Evolutionary conservation across 2,888 invertebrate genomes (phyloP), one percentile per base, ranked within the genome.

Genomic region (Mimas tiliae): DNA sequence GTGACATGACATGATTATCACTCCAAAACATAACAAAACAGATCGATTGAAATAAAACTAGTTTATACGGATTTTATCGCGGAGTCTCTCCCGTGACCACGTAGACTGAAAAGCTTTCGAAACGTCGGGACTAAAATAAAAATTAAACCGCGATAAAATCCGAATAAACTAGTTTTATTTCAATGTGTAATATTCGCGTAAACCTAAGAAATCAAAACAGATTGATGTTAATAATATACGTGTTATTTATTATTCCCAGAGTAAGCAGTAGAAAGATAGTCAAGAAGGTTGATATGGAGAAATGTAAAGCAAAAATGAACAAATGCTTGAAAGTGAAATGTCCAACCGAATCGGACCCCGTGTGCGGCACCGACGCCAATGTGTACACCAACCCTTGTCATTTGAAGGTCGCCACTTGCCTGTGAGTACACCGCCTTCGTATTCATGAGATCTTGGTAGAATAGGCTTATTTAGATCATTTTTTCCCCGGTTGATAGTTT

Each of bases 291-390:
- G 96, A 97, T 75, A 96, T 97, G 93, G 97, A 97, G 72, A 97
- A 97, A 83, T 98, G 98, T 79, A 95, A 95, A 63, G 87, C 94
- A 2, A 96, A 96, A 72, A 90, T 97, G 85, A 95, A 94, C 72
- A 96, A 97, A 78, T 98, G 98, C 84, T 93, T 95, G 80, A 97
- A 97, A 80, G 95, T 96, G 69, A 95, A 96, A 72, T 96, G 96
- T 76, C 95, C 95, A 7, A 86, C 85, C 47, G 96, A 96, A 38
- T 86, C 92, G 21, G 97, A 97, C 85, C 97, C 97, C 1, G 96
- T 98, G n/a, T 98, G 98, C 79, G 98, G 98, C 0, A 97, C 97
- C 8, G 98, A 98, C 79, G 97, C 98, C 16, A 95, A 95, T 71
- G 97, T 97, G 0, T 98, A 98, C 91, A 94, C 95, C 70, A 97